Percentiles rank a stretch among this genome's conserved stretches.
phyloP scores from a whole-genome alignment of 2,113 vertebrate genomes.

The Diglossa brunneiventris region DNA sequence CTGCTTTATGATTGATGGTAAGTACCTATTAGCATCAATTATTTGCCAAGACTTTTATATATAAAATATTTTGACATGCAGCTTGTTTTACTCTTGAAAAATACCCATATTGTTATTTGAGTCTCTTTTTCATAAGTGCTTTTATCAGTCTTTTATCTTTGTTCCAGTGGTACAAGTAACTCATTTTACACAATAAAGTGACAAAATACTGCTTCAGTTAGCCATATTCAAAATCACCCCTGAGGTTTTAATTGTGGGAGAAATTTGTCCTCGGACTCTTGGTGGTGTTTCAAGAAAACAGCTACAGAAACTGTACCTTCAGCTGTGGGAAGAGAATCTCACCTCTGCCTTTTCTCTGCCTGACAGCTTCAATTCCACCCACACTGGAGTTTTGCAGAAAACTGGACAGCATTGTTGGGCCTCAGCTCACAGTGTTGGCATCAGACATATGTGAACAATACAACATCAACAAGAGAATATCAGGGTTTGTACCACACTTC shows the following conservation, averaged over 20 bases:
- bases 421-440: slow-evolving; percentile 93
- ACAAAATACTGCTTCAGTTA: not conserved
- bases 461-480: slow-evolving; percentile 92
- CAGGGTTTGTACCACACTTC: slow-evolving; percentile 81
- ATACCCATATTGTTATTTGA: not conserved
- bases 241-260: not conserved
- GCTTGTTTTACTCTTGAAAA: not conserved
- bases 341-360: not conserved
- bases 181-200: not conserved
- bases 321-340: not conserved
- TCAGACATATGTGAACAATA: slow-evolving; percentile 98
- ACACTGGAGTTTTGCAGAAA: slow-evolving; percentile 92
- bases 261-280: not conserved
- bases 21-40: slow-evolving; percentile 52
- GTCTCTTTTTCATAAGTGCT: not conserved
- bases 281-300: not conserved
- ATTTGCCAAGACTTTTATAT: not conserved
- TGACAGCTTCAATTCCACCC: slow-evolving; percentile 82
- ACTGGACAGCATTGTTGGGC: slow-evolving; percentile 91
- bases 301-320: not conserved
- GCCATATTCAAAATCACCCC: not conserved
- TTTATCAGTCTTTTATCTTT: not conserved
- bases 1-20: slow-evolving; percentile 97
- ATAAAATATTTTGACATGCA: not conserved
- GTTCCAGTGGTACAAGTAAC: not conserved